Evolutionary conservation across 1,140 invertebrate genomes (phyloP), one percentile per base, ranked within the genome.

Genomic region (Calosoma granatense): DNA sequence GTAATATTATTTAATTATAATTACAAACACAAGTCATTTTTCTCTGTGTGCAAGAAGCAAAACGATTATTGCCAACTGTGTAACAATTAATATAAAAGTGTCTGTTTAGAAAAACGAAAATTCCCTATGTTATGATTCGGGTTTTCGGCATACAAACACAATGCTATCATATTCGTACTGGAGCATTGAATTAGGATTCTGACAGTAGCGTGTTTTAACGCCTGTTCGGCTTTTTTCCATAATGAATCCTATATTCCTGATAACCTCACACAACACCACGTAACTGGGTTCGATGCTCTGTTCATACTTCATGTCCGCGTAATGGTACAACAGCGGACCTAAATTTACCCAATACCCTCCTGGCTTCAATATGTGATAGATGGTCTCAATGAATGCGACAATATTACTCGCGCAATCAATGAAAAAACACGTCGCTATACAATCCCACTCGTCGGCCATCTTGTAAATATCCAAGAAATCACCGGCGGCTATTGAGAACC

Each of bases 351-450:
- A 94, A 59, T 86, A 72, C 0, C 90, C 90, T 1, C 88, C 88
- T 12, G 92, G 90, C 71, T 90, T 89, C 1, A 99, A 72, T 66
- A 98, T 95, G 56, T 84, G 83, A 70, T 87, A 93, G 67, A 98
- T 98, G 19, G 86, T 88, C 75, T 98, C 93, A 51, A 99, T 87
- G 66, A 97, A 98, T 59, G 88, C 85, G 21, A 98, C 87, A 2
- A 98, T 86, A 72, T 98, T 98, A 55, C 91, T 88, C 14, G 95
- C 95, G 69, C 97, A 99, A 70, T 99, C 97, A 57, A 99, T 92
- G 70, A 99, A 99, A 74, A 99, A 99, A 64, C 95, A 97, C 0
- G 96, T 95, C 0, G 90, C 90, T 1, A 99, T 84, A 69, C 92
- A 96, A 68, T 97, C 85, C 88, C 93, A 98, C 26, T 84, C 75